Evolutionary conservation across 2,888 invertebrate genomes (phyloP).

Genomic region (Mythimna loreyi): DNA sequence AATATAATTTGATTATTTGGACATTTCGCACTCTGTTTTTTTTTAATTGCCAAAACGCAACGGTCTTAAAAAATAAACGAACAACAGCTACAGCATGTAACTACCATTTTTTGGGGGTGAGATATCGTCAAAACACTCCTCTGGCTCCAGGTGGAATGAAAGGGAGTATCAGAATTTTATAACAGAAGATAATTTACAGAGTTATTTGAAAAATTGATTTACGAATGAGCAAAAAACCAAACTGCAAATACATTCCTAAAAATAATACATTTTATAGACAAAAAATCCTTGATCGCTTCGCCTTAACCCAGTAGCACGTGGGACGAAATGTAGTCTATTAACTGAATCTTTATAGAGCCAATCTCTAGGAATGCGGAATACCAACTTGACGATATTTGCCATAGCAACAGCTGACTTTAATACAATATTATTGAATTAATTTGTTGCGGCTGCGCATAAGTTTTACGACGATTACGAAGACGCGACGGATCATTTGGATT

Average conservation of each 20-base stretch:
- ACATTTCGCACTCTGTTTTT: neutral
- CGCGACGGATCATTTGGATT: conserved; percentile 41
- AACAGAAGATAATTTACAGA: neutral
- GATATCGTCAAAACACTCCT: too few relatives aligned
- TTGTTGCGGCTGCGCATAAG: conserved; percentile 48
- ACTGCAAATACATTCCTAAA: neutral
- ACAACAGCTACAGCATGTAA: too few relatives aligned
- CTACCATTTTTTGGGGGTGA: too few relatives aligned
- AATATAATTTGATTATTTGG: neutral
- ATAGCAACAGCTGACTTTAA: conserved; percentile 67
- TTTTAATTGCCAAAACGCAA: neutral
- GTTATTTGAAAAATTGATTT: too few relatives aligned
- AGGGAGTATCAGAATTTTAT: too few relatives aligned
- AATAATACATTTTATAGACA: conserved; percentile 9
- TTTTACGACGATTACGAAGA: conserved; percentile 25
- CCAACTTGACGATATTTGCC: conserved; percentile 68
- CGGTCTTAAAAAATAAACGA: too few relatives aligned
- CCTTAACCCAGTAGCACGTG: conserved; percentile 80
- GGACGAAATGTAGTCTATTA: conserved; percentile 80
- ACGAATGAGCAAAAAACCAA: neutral
- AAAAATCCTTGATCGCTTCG: conserved; percentile 52
- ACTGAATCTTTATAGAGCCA: conserved; percentile 81
- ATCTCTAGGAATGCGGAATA: conserved; percentile 82
- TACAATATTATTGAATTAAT: conserved; percentile 54
- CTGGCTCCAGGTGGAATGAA: too few relatives aligned